Base-by-base conservation (phyloP, 2,797 vertebrate genomes). In the Tolypeutes matacus region DNA sequence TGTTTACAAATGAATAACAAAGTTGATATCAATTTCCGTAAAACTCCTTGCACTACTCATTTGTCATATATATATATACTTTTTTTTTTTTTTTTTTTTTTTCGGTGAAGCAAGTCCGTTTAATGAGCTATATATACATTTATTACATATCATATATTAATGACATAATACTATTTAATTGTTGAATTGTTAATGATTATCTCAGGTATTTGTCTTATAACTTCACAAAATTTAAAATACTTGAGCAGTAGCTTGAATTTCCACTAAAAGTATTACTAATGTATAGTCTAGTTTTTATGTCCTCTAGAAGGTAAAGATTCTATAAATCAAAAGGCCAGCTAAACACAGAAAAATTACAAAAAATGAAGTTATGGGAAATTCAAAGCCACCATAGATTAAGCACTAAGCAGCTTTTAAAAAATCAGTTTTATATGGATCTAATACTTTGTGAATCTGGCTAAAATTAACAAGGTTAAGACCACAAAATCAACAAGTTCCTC, bases 141-240 rank as follows among this genome's bases (percentile, higher is more conserved):
- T 86, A 39, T 86, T 64, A 86, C 4, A 42, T 20, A 58, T 21
- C 20, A 39, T 49, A 58, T 75, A 93, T 65, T 76, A 91, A 84
- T 94, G 49, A 72, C 3, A 3, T 36, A 58, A 56, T 76, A 62
- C 75, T 87, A 85, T 73, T 91, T 89, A 94, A 83, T 80, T 91
- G n/a, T 70, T 92, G 62, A 87, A 87, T 69, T 90, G 46, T 42
- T 92, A 88, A 70, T 72, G 14, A 62, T 60, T 49, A 25, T 5
- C 58, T 81, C 67, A 72, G 62, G 21, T 72, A 93, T 78, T 75
- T 69, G 10, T 89, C 21, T 90, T 78, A 70, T 65, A 91, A 78
- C 39, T 94, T 95, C 77, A 92, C 25, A 34, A 93, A 84, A 75
- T 93, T 87, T 92, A 93, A 95, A 87, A 85, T 90, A 93, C 27